Conservation (phyloP, 2,797 vertebrate species). For the Sciurus vulgaris region DNA sequence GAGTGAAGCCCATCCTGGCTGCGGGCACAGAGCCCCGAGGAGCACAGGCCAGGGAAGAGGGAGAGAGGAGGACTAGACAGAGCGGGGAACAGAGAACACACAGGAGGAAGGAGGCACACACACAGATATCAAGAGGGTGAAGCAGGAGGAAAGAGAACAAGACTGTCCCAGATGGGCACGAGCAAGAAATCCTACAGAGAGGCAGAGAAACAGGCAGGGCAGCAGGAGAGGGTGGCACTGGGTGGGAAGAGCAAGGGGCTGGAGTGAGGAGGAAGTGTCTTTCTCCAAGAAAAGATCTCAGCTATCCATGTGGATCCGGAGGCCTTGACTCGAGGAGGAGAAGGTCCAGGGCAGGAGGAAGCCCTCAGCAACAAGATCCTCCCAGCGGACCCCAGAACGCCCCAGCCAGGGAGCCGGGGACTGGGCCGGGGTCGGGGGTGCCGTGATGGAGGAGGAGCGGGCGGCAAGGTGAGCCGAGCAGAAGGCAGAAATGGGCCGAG, state of each 20-base stretch:
- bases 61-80: background rate
- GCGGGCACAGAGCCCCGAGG: background rate
- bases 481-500: slow-evolving; percentile 68
- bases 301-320: slow-evolving; percentile 85
- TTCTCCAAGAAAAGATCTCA: slow-evolving; percentile 85
- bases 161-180: background rate
- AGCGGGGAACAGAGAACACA: background rate
- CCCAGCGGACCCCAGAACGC: slow-evolving; percentile 44
- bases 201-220: background rate
- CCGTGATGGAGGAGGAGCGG: background rate
- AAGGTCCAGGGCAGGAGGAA: slow-evolving; percentile 24
- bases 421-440: background rate
- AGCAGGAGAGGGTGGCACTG: background rate
- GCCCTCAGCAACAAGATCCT: slow-evolving; percentile 67
- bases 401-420: slow-evolving; percentile 59
- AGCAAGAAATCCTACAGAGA: background rate
- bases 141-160: background rate
- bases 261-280: slow-evolving; percentile 22
- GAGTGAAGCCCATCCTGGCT: slow-evolving; percentile 90
- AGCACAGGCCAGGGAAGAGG: background rate
- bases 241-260: background rate
- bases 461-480: slow-evolving; percentile 13
- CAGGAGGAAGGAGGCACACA: background rate
- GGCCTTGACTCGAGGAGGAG: slow-evolving; percentile 83
- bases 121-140: background rate